phyloP scores from a whole-genome alignment of 2,888 invertebrate species.

The Odontothrips loti region DNA sequence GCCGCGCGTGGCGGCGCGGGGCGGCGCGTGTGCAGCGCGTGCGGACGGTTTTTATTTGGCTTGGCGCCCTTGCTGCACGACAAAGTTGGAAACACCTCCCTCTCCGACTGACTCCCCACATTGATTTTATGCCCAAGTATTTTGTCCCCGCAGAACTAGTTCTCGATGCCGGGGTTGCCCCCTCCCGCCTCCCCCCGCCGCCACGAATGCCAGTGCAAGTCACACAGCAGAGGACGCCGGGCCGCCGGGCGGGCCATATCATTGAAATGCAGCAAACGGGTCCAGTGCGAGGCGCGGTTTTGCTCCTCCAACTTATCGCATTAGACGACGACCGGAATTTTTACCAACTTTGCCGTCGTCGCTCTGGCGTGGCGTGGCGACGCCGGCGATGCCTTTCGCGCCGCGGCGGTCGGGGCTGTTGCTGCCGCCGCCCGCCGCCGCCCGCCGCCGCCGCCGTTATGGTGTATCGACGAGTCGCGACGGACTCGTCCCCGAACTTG shows the following conservation, averaged over 20 bases:
- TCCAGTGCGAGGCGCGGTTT: neutral
- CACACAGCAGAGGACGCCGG: no score
- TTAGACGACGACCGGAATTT: neutral
- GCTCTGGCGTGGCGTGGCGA: neutral
- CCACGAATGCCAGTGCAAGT: no score
- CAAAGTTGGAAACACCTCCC: no score
- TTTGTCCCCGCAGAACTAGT: no score
- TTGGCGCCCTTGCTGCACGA: no score
- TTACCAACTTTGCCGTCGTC: neutral
- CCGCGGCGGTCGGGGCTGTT: neutral
- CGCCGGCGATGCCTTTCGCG: neutral
- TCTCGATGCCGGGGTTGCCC: no score
- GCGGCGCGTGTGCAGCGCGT: no score
- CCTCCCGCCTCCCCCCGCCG: no score
- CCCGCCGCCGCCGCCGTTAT: neutral
- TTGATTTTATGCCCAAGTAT: no score
- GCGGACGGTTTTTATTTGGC: no score
- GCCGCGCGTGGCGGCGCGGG: no score
- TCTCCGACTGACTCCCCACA: no score
- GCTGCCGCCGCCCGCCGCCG: neutral
- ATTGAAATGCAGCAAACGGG: constrained; percentile 18
- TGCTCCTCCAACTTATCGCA: neutral
- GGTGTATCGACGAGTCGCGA: neutral
- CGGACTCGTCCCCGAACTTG: neutral
- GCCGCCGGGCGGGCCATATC: neutral